phyloP scores from a whole-genome alignment of 2,113 vertebrate species.

The Crotalus horridus region DNA sequence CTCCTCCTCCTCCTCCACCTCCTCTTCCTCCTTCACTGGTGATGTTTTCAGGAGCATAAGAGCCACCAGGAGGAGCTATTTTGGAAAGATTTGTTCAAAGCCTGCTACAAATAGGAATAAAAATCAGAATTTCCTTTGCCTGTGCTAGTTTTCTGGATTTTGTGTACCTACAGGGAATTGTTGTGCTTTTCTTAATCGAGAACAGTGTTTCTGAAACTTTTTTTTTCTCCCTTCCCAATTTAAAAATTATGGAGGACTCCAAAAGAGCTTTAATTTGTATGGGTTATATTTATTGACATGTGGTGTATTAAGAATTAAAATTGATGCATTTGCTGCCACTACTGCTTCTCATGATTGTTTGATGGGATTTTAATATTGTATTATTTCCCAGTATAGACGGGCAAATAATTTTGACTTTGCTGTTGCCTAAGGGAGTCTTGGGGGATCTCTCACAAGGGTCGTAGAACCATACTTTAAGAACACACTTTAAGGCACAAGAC shows the following conservation, averaged over 20 bases:
- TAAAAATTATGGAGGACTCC: background rate
- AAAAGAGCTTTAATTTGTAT: background rate
- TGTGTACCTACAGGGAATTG: background rate
- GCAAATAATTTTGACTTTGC: background rate
- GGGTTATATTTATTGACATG: background rate
- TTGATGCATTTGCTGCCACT: background rate
- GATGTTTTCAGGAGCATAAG: background rate
- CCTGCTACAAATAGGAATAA: background rate
- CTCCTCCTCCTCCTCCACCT: background rate
- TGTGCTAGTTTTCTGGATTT: background rate
- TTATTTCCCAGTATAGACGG: background rate
- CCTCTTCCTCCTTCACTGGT: background rate
- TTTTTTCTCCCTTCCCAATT: background rate
- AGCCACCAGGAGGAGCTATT: slow-evolving; percentile 12
- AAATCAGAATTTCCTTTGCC: background rate
- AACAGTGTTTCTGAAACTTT: background rate
- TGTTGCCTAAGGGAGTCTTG: background rate
- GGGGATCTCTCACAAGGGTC: background rate
- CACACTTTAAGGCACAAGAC: background rate
- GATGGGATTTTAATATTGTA: background rate
- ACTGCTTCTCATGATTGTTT: background rate
- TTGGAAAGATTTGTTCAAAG: background rate
- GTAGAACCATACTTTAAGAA: background rate
- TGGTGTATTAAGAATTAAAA: background rate
- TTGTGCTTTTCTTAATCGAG: background rate